These are phyloP conservation scores for Epinephelus coioides DNA, from an alignment of 2,797 vertebrate genomes.

Conservation along the genomic window DNA sequence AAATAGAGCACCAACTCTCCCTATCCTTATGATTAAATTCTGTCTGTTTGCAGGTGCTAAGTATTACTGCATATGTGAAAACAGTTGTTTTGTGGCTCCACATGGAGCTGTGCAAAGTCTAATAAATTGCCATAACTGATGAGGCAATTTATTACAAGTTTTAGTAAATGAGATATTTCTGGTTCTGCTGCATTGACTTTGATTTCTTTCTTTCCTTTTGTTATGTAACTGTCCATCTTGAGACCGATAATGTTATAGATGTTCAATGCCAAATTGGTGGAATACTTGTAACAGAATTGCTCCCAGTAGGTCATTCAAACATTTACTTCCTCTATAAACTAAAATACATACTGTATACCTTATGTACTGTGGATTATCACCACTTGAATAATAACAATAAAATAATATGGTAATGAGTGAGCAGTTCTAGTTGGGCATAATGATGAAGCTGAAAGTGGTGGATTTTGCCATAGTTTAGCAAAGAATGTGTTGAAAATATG, in stretches of 20 bases:
- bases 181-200: not conserved
- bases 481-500: not conserved
- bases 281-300: not conserved
- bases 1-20: not conserved
- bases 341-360: not conserved
- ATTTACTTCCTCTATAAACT: not conserved
- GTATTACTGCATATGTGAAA: not conserved
- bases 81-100: not conserved
- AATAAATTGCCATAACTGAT: not conserved
- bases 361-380: no score
- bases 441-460: no score
- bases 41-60: not conserved
- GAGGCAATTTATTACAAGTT: not conserved
- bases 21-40: not conserved
- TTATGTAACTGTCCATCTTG: not conserved
- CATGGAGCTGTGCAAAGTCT: not conserved
- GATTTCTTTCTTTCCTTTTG: no score
- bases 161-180: not conserved
- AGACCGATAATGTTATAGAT: not conserved
- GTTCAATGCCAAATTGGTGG: not conserved
- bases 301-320: not conserved
- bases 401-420: no score
- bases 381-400: no score
- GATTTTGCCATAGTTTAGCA: not conserved
- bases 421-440: no score